Evolutionary conservation across 1,140 invertebrate genomes (phyloP).

Genomic region (Zelostemma sp.): DNA sequence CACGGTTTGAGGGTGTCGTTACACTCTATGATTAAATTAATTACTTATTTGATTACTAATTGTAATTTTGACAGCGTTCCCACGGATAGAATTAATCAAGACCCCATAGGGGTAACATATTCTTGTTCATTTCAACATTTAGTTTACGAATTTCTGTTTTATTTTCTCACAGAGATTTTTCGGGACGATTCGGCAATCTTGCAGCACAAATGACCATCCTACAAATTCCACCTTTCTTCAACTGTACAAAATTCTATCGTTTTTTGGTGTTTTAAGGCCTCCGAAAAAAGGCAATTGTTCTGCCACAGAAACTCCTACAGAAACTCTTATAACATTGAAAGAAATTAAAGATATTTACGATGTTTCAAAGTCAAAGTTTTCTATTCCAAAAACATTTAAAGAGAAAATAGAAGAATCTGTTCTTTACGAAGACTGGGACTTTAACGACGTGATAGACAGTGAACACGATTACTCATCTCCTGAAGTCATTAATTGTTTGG

Average conservation of each 20-base stretch:
- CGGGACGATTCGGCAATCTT: slow-evolving; percentile 9
- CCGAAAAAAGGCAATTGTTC: slow-evolving; percentile 16
- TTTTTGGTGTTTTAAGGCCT: slow-evolving; percentile 10
- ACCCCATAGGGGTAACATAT: slow-evolving; percentile 4
- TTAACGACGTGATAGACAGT: too few relatives aligned
- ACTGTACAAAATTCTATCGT: slow-evolving; percentile 17
- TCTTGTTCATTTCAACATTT: too few relatives aligned
- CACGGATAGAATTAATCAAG: slow-evolving; percentile 4
- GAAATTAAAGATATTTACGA: too few relatives aligned
- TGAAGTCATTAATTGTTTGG: too few relatives aligned
- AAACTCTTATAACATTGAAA: too few relatives aligned
- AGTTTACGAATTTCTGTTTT: not conserved
- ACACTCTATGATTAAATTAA: not conserved
- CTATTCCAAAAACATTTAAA: too few relatives aligned
- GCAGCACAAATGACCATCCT: slow-evolving; percentile 17
- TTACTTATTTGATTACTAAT: not conserved
- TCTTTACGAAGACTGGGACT: too few relatives aligned
- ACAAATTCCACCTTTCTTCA: slow-evolving; percentile 17
- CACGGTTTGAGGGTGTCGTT: not conserved
- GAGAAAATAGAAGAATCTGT: too few relatives aligned
- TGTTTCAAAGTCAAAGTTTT: too few relatives aligned
- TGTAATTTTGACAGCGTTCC: slow-evolving; percentile 1
- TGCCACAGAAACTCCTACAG: not conserved
- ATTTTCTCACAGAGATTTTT: slow-evolving; percentile 18
- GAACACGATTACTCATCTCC: too few relatives aligned